Base-by-base conservation (phyloP, 2,888 invertebrate genomes). In the Metallyticus violacea region DNA sequence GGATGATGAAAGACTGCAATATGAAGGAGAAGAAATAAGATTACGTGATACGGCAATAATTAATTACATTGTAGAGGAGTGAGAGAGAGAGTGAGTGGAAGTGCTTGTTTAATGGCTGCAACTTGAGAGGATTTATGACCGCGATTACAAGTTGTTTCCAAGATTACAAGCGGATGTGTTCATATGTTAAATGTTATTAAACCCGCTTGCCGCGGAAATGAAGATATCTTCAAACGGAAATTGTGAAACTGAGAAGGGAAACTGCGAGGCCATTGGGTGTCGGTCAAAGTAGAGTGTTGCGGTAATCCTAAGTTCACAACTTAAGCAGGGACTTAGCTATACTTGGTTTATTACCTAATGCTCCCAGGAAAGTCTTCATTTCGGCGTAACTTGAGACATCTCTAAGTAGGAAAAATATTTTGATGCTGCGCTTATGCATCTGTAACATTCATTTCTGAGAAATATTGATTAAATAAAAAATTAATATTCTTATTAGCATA, bases 171-270 rank as follows among this genome's bases (percentile, higher is more conserved):
- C 40, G 82, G 82, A 82, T 62, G 82, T 27, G 82, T 82, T 62
- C 82, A 82, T 82, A 26, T 82, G 40, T 82, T 82, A 82, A 82
- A 82, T 62, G 76, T 82, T 82, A 76, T 40, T 82, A 82, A 82
- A 82, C 76, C 15, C 82, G 76, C 40, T 62, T 62, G 76, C 26
- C 40, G 26, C 82, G 82, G 86, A 86, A 86, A 86, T 86, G 77
- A 86, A 77, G 27, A 84, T 84, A 79, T 86, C 77, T 83, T 81
- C 26, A 83, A 30, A 15, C 83, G 86, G 86, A 86, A 86, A 86
- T 86, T 86, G 82, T 86, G 79, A 78, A 79, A 79, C 30, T 76
- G 27, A 29, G 79, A 40, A 78, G 81, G 25, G 30, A 62, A 62
- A 62, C 40, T 62, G 40, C 22, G 40, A 22, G 40, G 40, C 40